These are phyloP conservation scores for Allygus modestus DNA, from an alignment of 2,888 invertebrate genomes.

Conservation along the genomic window DNA sequence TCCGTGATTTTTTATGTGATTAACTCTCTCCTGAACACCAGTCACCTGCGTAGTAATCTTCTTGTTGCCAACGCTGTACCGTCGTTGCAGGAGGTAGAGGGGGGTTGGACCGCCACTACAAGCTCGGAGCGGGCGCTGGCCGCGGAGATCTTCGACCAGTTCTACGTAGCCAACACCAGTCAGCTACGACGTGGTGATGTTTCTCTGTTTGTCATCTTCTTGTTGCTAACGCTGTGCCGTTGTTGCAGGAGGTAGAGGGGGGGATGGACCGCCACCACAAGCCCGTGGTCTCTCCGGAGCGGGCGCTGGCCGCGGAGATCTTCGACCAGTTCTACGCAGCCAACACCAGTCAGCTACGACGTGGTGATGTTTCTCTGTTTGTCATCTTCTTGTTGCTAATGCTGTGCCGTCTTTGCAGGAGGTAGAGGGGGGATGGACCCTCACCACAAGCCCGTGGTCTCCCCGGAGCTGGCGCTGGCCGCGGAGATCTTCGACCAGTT, in stretches of 20 bases:
- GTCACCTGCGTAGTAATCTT: too few species aligned
- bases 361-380: too few species aligned
- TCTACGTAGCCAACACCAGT: slow-evolving; percentile 95
- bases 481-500: slow-evolving; percentile 95
- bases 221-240: neutral
- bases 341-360: too few species aligned
- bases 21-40: too few species aligned
- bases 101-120: slow-evolving; percentile 65
- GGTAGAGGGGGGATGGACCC: slow-evolving; percentile 60
- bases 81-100: slow-evolving; percentile 48
- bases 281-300: slow-evolving; percentile 75
- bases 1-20: too few species aligned
- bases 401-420: neutral
- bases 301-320: slow-evolving; percentile 88
- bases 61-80: too few species aligned
- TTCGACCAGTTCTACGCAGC: slow-evolving; percentile 96
- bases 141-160: slow-evolving; percentile 93
- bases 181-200: too few species aligned
- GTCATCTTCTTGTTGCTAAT: too few species aligned
- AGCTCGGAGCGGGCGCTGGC: slow-evolving; percentile 83
- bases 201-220: too few species aligned
- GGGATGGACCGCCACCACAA: slow-evolving; percentile 68
- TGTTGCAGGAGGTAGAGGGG: slow-evolving; percentile 48
- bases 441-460: slow-evolving; percentile 71
- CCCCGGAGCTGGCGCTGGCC: slow-evolving; percentile 83